Conservation (phyloP, 2,797 vertebrate genomes). For the Oophaga sylvatica region DNA sequence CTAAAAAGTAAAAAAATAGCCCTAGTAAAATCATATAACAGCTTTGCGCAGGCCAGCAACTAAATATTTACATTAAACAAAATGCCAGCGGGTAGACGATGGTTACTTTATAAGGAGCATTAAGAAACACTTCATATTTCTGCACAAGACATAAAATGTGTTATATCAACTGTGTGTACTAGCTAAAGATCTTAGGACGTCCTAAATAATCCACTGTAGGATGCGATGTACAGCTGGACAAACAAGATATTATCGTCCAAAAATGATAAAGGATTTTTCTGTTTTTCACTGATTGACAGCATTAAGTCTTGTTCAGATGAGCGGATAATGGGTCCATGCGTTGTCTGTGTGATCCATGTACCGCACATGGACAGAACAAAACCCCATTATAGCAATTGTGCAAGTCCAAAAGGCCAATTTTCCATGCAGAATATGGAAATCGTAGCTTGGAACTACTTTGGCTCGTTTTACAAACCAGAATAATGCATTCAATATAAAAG, state of each 20-base stretch:
- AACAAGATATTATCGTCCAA: background rate
- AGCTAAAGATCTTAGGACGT: background rate
- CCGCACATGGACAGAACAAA: too few relatives aligned
- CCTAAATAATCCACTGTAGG: background rate
- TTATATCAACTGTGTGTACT: constrained; percentile 13
- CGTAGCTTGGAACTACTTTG: too few relatives aligned
- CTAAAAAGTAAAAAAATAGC: constrained; percentile 46
- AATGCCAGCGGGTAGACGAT: constrained; percentile 21
- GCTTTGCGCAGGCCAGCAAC: constrained; percentile 17
- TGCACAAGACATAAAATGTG: constrained; percentile 1
- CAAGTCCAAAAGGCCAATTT: too few relatives aligned
- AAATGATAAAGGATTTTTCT: background rate
- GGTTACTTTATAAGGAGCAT: constrained; percentile 48
- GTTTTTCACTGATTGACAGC: too few relatives aligned
- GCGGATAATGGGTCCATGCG: too few relatives aligned
- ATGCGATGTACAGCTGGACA: background rate
- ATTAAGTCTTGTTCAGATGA: too few relatives aligned
- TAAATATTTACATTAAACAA: constrained; percentile 53
- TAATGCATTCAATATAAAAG: too few relatives aligned
- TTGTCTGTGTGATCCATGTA: too few relatives aligned
- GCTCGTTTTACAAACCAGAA: too few relatives aligned
- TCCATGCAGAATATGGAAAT: too few relatives aligned
- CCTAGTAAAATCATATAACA: constrained; percentile 35
- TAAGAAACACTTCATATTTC: constrained; percentile 10
- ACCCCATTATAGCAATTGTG: too few relatives aligned